Base-by-base conservation (phyloP, 2,113 vertebrate genomes). In the Apaloderma vittatum region DNA sequence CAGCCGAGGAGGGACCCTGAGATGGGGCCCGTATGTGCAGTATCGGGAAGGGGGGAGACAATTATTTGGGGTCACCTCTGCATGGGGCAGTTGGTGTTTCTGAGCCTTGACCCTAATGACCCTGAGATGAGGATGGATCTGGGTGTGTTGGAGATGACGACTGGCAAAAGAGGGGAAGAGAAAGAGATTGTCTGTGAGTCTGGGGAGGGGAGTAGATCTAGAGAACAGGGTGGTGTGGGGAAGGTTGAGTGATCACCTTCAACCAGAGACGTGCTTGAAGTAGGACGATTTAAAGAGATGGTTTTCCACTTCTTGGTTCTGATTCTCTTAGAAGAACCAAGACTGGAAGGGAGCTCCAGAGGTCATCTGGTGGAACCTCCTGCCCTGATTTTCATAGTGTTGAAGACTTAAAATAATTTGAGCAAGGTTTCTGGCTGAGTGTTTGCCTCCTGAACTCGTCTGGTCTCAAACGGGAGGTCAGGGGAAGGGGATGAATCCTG, bases 71-170 rank as follows among this genome's bases (percentile, higher is more conserved):
- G 40, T 71, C 57, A 63, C 23, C n/a, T 52, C 54, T 87, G 36
- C 1, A 0, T 36, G 46, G 32, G 36, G 12, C 0, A 0, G 21
- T 46, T 62, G 65, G 40, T 57, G 40, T 20, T 40, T 37, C 46
- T 63, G 29, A 48, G 23, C 57, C 18, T 36, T 8, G 11, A 30
- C 30, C 11, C 15, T 55, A 63, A 49, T 1, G 5, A 36, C 36
- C 66, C n/a, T 24, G 49, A 79, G n/a, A 24, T 8, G 45, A 55
- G n/a, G 49, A 34, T 34, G 49, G 65, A 58, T 18, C 30, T 22
- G 30, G 43, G 51, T 21, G 10, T 22, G 68, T 8, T 52, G 43
- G 68, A 22, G 59, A 32, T 17, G 43, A 49, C 1, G 1, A 43
- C 40, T 49, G 43, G 49, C 32, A 27, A 62, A 46, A 71, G 40